Conservation (phyloP, 2,888 invertebrate genomes). For the Sepioteuthis lessoniana region DNA sequence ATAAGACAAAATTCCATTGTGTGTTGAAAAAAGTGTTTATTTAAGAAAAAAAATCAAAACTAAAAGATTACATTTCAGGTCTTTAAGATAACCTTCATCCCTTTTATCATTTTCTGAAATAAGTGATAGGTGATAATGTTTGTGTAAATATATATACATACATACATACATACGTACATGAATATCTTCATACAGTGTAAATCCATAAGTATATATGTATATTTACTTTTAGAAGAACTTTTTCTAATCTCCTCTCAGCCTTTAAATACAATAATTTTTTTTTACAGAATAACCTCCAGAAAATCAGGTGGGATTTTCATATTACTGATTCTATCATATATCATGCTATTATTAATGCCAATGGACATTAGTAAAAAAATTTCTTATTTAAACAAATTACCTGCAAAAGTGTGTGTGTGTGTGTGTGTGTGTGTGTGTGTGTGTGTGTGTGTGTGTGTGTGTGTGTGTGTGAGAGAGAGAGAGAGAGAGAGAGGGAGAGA, state of each 20-base stretch:
- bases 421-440: too few species aligned
- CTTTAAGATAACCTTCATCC: background rate
- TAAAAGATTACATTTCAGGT: background rate
- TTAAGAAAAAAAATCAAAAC: background rate
- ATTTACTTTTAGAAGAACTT: background rate
- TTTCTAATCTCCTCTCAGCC: conserved; percentile 33
- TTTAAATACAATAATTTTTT: background rate
- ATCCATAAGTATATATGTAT: conserved; percentile 39
- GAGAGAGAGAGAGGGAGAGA: too few species aligned
- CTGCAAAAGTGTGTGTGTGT: background rate
- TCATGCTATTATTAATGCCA: background rate
- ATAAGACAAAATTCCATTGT: background rate
- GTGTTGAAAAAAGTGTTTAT: background rate
- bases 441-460: too few species aligned
- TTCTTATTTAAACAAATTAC: background rate
- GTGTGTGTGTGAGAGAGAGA: too few species aligned
- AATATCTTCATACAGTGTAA: background rate
- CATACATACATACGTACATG: background rate
- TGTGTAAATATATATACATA: background rate
- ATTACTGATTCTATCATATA: background rate
- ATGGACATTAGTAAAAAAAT: background rate
- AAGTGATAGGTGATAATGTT: background rate
- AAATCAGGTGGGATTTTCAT: background rate
- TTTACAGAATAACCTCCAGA: background rate
- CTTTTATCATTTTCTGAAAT: background rate